Conservation (phyloP, 2,113 vertebrate genomes). For the Heptranchias perlo region DNA sequence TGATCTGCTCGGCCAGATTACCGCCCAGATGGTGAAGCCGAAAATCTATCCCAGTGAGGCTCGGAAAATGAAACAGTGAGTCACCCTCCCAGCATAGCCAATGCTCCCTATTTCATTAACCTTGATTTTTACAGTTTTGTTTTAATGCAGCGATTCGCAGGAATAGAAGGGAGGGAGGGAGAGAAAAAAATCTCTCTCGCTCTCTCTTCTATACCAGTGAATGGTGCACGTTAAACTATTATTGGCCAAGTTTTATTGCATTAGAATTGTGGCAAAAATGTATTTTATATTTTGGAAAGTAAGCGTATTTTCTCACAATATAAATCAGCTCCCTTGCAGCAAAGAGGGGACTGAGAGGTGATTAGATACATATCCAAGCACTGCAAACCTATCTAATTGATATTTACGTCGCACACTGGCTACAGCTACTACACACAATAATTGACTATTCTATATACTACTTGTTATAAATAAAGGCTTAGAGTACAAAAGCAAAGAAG, state of each 20-base stretch:
- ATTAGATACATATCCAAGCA: neutral
- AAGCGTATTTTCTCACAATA: neutral
- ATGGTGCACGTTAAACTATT: neutral
- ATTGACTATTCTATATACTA: too few species aligned
- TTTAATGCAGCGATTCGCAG: neutral
- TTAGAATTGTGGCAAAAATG: neutral
- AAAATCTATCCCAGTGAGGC: neutral
- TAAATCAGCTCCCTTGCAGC: too few species aligned
- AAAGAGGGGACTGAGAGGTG: neutral
- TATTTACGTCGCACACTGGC: neutral
- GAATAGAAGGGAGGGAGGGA: neutral
- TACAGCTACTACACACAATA: too few species aligned
- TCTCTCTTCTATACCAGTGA: neutral
- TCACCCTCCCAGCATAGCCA: neutral
- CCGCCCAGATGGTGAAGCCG: too few species aligned
- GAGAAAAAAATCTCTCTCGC: neutral
- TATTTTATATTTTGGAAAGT: neutral
- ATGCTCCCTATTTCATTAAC: neutral
- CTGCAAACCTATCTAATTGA: neutral
- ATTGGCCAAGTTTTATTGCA: neutral
- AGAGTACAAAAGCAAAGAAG: too few species aligned
- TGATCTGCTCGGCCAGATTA: too few species aligned
- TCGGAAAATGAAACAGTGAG: neutral
- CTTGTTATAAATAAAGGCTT: too few species aligned
- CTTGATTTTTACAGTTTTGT: neutral